Evolutionary conservation across 2,888 invertebrate species (phyloP), one percentile per base, ranked within the genome.

Genomic region (Eurois occulta): DNA sequence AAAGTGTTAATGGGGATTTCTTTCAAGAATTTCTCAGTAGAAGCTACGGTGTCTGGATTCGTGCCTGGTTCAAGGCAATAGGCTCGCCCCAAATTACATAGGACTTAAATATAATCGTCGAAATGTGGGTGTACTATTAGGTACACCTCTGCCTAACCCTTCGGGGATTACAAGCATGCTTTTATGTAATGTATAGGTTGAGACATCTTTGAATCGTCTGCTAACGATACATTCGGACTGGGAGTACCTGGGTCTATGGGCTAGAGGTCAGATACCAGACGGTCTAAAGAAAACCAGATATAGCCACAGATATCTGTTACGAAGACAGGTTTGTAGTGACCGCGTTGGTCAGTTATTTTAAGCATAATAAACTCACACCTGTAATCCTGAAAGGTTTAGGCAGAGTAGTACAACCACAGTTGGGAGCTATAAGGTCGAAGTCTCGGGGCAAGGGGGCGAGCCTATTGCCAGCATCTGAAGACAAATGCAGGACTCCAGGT

Each of bases 211-310:
- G 60, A 84, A 79, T 71, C 28, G 48, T 43, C 32, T 68, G 32
- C 72, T 65, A 84, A 84, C 48, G 62, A 74, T 82, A 62, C 41
- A n/a, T n/a, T 32, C 16, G 16, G n/a, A 41, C 8, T 62, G 21
- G 58, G 35, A 81, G 62, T 62, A 38, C 65, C 28, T 60, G 21
- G 52, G 55, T 46, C 69, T 84, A 41, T 70, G 16, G 70, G 85
- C 41, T 70, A 81, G 48, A 81, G 81, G 81, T 85, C 81, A 82
- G 70, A 48, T 55, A 32, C 48, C 35, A 81, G 55, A 21, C 55
- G 48, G 5, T 74, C 66, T 81, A 58, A 48, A 81, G 75, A 75
- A 73, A 85, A 67, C 75, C 75, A 75, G 85, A 85, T 70, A 74
- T 75, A 65, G 24, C 48, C 35, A 41, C 52, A 46, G 1, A n/a